Conservation (phyloP, 2,113 vertebrate genomes). For the Hassar affinis region DNA sequence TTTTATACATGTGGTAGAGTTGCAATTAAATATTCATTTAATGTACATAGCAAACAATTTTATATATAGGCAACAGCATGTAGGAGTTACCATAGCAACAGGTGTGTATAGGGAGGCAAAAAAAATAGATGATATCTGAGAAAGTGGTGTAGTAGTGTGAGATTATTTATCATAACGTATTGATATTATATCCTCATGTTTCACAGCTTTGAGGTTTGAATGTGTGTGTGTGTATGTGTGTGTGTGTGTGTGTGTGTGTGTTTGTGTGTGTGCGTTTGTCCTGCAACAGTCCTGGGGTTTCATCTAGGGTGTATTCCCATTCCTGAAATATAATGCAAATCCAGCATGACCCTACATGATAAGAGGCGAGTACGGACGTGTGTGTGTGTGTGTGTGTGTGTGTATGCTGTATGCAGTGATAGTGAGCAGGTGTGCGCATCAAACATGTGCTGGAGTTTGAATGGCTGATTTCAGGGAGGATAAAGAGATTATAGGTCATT, state of each 20-base stretch:
- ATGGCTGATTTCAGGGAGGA: not conserved
- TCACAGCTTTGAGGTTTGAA: not conserved
- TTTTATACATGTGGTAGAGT: not conserved
- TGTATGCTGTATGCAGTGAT: not conserved
- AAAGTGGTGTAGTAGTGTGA: not conserved
- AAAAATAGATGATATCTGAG: not conserved
- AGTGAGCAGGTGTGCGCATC: not conserved
- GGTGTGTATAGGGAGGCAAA: not conserved
- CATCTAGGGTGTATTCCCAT: not conserved
- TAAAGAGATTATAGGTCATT: not conserved
- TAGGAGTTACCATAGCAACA: not conserved
- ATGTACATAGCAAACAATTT: not conserved
- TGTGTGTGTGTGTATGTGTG: not conserved
- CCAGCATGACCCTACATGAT: not conserved
- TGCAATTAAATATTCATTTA: not conserved
- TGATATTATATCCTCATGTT: not conserved
- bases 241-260: not conserved
- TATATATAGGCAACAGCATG: not conserved
- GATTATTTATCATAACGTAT: not conserved
- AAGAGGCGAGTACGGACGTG: not conserved
- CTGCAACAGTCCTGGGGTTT: too few relatives aligned
- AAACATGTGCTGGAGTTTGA: not conserved
- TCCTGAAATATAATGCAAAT: too few relatives aligned
- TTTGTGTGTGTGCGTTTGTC: too few relatives aligned
- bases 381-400: constrained; percentile 4